phyloP scores from a whole-genome alignment of 2,797 vertebrate species.

The Buceros bicornis region DNA sequence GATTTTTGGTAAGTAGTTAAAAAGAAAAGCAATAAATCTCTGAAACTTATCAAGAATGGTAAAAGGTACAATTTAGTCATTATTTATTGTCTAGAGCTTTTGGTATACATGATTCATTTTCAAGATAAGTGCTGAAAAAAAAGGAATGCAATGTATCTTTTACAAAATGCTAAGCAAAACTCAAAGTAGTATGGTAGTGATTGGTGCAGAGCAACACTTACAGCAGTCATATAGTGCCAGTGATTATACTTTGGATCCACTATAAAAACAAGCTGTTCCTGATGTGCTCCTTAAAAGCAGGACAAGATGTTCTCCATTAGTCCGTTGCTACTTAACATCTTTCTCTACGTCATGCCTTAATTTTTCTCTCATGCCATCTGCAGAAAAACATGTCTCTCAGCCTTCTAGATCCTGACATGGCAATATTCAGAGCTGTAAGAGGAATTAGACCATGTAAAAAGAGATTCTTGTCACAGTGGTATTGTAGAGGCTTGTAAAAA shows the following conservation, averaged over 20 bases:
- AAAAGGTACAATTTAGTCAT: slow-evolving; percentile 23
- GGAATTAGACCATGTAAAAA: background rate
- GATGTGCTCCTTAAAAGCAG: slow-evolving; percentile 66
- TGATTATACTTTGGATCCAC: slow-evolving; percentile 54
- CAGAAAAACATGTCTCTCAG: slow-evolving; percentile 60
- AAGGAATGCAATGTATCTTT: background rate
- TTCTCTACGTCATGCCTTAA: slow-evolving; percentile 51
- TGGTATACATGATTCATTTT: slow-evolving; percentile 20
- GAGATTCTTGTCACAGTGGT: background rate
- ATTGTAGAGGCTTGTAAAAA: slow-evolving; percentile 26
- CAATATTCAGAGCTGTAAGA: slow-evolving; percentile 24
- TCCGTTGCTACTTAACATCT: slow-evolving; percentile 67
- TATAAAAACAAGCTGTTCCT: slow-evolving; percentile 69
- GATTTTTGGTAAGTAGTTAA: background rate
- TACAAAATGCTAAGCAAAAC: slow-evolving; percentile 34
- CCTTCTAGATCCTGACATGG: slow-evolving; percentile 52
- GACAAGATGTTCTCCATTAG: slow-evolving; percentile 73
- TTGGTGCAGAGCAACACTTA: slow-evolving; percentile 52
- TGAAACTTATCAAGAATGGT: background rate
- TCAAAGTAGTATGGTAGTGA: slow-evolving; percentile 39
- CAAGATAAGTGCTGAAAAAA: background rate
- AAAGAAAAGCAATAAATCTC: background rate
- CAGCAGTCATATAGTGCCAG: slow-evolving; percentile 48
- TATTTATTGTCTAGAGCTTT: slow-evolving; percentile 29
- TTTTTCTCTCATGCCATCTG: slow-evolving; percentile 67